Percentiles rank a stretch among this genome's conserved stretches.
phyloP scores from a whole-genome alignment of 2,888 invertebrate species.

The Mythimna vitellina region DNA sequence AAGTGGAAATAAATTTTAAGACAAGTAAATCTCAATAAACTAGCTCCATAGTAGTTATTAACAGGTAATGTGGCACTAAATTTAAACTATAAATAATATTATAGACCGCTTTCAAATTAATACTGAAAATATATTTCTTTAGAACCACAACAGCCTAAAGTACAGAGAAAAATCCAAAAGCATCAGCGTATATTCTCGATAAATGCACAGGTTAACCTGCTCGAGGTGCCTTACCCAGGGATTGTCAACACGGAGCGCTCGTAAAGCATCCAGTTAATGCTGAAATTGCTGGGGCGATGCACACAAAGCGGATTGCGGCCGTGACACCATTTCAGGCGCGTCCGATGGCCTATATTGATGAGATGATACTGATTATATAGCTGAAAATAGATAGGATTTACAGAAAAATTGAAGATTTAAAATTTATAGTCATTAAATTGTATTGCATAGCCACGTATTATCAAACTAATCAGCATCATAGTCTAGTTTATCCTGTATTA shows the following conservation, averaged over 20 bases:
- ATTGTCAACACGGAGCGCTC: slow-evolving; percentile 50
- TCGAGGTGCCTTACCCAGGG: slow-evolving; percentile 19
- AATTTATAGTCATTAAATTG: neutral
- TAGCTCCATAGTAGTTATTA: neutral
- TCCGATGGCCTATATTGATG: slow-evolving; percentile 46
- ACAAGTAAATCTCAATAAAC: neutral
- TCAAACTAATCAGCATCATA: no score
- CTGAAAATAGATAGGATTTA: slow-evolving; percentile 3
- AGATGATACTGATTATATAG: slow-evolving; percentile 19
- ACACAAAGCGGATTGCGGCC: slow-evolving; percentile 56
- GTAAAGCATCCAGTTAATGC: slow-evolving; percentile 51
- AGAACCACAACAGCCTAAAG: neutral
- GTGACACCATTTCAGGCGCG: slow-evolving; percentile 55
- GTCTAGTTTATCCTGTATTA: neutral
- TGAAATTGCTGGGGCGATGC: slow-evolving; percentile 50
- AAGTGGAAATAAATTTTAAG: no score
- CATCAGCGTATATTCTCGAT: neutral
- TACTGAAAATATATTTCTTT: neutral
- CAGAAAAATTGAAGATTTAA: neutral
- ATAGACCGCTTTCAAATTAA: neutral
- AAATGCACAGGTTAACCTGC: slow-evolving; percentile 31
- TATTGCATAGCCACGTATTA: no score
- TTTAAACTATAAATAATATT: neutral
- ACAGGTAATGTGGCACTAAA: neutral
- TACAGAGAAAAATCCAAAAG: slow-evolving; percentile 3